These are phyloP conservation scores for Prosapia bicincta DNA, from an alignment of 2,888 invertebrate genomes.

Conservation along the genomic window DNA sequence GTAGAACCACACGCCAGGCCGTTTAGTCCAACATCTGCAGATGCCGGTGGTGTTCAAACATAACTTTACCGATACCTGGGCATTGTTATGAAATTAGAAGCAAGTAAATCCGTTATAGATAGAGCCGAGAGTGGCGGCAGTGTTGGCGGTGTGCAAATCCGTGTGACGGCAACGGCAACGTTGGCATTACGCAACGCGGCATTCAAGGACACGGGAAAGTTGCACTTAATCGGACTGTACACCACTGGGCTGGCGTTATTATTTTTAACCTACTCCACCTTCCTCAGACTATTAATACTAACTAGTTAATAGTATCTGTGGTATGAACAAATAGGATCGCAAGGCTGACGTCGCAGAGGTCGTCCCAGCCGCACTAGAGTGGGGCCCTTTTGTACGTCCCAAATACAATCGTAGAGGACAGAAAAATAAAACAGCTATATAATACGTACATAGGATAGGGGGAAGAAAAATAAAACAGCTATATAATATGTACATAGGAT, in stretches of 20 bases:
- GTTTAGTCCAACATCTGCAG: background rate
- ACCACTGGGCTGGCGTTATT: background rate
- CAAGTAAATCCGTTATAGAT: background rate
- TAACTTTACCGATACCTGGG: background rate
- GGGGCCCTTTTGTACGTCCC: too few species aligned
- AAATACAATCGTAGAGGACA: too few species aligned
- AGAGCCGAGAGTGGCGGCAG: background rate
- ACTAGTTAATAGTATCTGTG: background rate
- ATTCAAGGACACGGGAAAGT: slow-evolving; percentile 25
- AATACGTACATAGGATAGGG: too few species aligned
- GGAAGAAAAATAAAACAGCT: too few species aligned
- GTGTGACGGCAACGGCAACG: background rate
- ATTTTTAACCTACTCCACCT: background rate
- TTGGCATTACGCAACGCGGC: background rate
- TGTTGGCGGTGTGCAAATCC: background rate
- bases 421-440: too few species aligned
- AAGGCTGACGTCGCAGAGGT: too few species aligned
- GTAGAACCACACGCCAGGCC: too few species aligned
- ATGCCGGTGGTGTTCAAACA: background rate
- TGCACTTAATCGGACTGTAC: slow-evolving; percentile 7
- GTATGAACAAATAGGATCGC: too few species aligned
- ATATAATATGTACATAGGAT: too few species aligned
- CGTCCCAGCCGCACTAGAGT: too few species aligned
- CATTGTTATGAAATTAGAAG: background rate
- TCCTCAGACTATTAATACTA: background rate